Evolutionary conservation across 2,797 vertebrate species (phyloP).

Genomic region (Melanotaenia trifasciata): DNA sequence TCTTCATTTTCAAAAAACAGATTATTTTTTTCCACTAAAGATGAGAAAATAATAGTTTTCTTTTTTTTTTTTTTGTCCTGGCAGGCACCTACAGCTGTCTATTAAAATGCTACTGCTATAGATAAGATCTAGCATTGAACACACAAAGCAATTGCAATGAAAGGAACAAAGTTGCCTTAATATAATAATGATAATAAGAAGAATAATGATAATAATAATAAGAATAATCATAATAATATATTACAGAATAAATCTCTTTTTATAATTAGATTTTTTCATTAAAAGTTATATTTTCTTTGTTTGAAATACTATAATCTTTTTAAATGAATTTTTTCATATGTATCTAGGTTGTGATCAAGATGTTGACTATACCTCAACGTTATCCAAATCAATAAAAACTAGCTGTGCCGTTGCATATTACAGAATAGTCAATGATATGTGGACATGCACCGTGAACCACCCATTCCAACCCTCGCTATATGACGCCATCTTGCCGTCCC

Average conservation of each 20-base stretch:
- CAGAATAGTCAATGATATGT: constrained; percentile 99
- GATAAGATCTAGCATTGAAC: constrained; percentile 99
- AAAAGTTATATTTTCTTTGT: constrained; percentile 97
- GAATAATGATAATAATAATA: constrained; percentile 87
- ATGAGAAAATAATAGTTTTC: constrained; percentile 95
- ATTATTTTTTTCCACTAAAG: constrained; percentile 87
- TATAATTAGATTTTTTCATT: constrained; percentile 93
- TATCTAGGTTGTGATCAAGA: constrained; percentile 93
- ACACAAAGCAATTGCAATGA: constrained; percentile 99
- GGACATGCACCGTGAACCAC: constrained; percentile 98
- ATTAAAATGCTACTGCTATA: constrained; percentile 99
- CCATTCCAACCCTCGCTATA: constrained; percentile 80
- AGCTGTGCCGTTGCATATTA: constrained; percentile 99
- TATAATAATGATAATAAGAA: constrained; percentile 88
- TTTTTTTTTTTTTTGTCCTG: constrained; percentile 82
- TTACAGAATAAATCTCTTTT: constrained; percentile 99
- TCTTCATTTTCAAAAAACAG: constrained; percentile 79
- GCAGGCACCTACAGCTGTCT: constrained; percentile 99
- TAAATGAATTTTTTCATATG: constrained; percentile 82
- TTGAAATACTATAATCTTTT: constrained; percentile 93
- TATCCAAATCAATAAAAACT: constrained; percentile 99
- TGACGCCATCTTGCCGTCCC: constrained; percentile 70
- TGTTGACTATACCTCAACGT: constrained; percentile 99
- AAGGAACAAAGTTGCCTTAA: constrained; percentile 98
- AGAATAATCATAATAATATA: constrained; percentile 92